These are phyloP conservation scores for Brachyopa scutellaris DNA, from an alignment of 2,888 invertebrate species.

Conservation along the genomic window DNA sequence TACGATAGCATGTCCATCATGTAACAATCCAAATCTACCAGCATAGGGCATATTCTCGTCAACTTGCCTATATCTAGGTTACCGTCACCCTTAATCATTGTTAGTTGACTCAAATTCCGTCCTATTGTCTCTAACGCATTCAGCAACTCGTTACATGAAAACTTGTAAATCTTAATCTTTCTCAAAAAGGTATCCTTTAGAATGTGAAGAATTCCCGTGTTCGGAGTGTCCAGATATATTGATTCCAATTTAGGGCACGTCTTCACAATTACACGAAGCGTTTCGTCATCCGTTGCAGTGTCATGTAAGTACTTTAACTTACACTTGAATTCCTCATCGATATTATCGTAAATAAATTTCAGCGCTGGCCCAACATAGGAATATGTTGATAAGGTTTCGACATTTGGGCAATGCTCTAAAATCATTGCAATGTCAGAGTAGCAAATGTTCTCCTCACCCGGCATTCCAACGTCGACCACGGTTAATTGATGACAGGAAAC, in stretches of 20 bases:
- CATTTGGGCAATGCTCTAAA: constrained; percentile 85
- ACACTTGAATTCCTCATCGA: constrained; percentile 84
- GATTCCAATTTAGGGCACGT: constrained; percentile 86
- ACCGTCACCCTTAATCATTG: constrained; percentile 84
- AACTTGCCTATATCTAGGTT: constrained; percentile 85
- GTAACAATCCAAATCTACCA: constrained; percentile 86
- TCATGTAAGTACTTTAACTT: constrained; percentile 87
- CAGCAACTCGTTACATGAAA: constrained; percentile 85
- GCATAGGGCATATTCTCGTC: constrained; percentile 84
- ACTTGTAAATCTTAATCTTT: constrained; percentile 85
- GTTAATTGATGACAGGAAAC: constrained; percentile 84
- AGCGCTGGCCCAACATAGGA: constrained; percentile 87
- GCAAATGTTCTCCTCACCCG: constrained; percentile 87
- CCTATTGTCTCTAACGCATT: constrained; percentile 84
- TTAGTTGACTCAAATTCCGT: constrained; percentile 83
- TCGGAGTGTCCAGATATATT: constrained; percentile 86
- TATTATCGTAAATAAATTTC: constrained; percentile 83
- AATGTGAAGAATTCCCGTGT: constrained; percentile 80
- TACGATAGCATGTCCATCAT: constrained; percentile 85
- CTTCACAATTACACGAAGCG: constrained; percentile 84
- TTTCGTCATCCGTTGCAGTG: constrained; percentile 84
- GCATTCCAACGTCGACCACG: constrained; percentile 87
- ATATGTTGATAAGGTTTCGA: constrained; percentile 86
- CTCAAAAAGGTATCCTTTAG: constrained; percentile 80
- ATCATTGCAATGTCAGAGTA: constrained; percentile 86